phyloP scores from a whole-genome alignment of 2,888 invertebrate species.

The Acrobasis repandana region DNA sequence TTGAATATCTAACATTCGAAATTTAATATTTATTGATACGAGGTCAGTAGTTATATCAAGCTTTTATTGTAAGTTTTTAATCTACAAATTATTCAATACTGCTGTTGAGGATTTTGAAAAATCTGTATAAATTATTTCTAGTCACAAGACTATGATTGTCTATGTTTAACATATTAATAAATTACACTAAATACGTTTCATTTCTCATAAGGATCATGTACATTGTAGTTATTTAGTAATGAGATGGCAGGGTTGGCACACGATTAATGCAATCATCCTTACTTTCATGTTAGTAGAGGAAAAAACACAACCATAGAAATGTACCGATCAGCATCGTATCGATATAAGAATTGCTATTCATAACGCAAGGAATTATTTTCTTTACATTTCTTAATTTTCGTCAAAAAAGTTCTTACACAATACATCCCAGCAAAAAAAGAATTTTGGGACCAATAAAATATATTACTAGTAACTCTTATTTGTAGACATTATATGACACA shows the following conservation, averaged over 20 bases:
- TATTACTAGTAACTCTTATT: not conserved
- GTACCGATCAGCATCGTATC: no score
- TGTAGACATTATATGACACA: not conserved
- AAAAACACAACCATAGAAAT: no score
- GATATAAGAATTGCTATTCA: no score
- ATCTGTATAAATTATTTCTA: conserved; percentile 75
- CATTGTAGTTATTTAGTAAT: conserved; percentile 23
- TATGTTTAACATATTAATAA: conserved; percentile 57
- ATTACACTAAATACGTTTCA: conserved; percentile 37
- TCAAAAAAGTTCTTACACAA: not conserved
- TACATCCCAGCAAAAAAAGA: conserved; percentile 6
- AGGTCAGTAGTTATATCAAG: conserved; percentile 73
- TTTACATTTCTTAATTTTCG: no score
- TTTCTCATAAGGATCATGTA: conserved; percentile 35
- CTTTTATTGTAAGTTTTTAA: conserved; percentile 59
- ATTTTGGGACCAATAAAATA: conserved; percentile 27
- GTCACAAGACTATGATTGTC: conserved; percentile 77
- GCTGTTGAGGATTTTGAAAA: conserved; percentile 57
- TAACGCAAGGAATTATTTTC: no score
- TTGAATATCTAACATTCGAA: conserved; percentile 65
- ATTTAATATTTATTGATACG: conserved; percentile 77
- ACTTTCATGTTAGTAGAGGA: no score
- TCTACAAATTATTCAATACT: conserved; percentile 54
- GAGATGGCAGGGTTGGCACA: conserved; percentile 25
- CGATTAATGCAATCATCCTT: no score